Base-by-base conservation (phyloP, 2,113 vertebrate genomes). In the Lates calcarifer region DNA sequence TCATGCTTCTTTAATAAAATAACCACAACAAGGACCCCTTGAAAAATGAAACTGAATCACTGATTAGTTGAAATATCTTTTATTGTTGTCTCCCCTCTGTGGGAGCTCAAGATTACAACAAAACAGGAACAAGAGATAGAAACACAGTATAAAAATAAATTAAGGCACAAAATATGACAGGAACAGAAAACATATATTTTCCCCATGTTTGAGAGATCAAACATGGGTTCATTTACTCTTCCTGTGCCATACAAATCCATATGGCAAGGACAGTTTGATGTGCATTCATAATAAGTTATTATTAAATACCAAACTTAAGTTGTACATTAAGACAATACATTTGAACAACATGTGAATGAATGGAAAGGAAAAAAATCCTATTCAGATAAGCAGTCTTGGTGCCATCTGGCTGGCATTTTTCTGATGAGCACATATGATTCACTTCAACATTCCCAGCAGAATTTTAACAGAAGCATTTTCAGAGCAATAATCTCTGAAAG, bases 81-180 rank as follows among this genome's bases (percentile, higher is more conserved):
- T 90, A 90, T 90, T 71, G 6, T 63, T 20, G 7, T 49, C 26
- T 66, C 28, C 61, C 61, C 31, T 69, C 4, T 43, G n/a, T 45
- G 22, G 69, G 47, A 49, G 20, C 9, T 71, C 33, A 17, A 58
- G 55, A 91, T 87, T 70, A 66, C 53, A 87, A 85, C 41, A 76
- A 78, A 82, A 77, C 61, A 85, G 33, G 60, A 74, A 18, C 24
- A 68, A 78, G 20, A 39, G 14, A 61, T 47, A 86, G 13, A 22
- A 58, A 71, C 74, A 57, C 15, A 70, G 79, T 94, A 94, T 51
- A 95, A 94, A 94, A 94, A 95, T 95, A 94, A 91, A 92, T 91
- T 82, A 91, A 83, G 17, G 51, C 83, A 79, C 24, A 66, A 74
- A 87, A 81, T 55, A 71, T 24, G 4, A 83, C 14, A 87, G 43